Conservation (phyloP, 1,140 invertebrate genomes). For the Drosophila kanapiae region DNA sequence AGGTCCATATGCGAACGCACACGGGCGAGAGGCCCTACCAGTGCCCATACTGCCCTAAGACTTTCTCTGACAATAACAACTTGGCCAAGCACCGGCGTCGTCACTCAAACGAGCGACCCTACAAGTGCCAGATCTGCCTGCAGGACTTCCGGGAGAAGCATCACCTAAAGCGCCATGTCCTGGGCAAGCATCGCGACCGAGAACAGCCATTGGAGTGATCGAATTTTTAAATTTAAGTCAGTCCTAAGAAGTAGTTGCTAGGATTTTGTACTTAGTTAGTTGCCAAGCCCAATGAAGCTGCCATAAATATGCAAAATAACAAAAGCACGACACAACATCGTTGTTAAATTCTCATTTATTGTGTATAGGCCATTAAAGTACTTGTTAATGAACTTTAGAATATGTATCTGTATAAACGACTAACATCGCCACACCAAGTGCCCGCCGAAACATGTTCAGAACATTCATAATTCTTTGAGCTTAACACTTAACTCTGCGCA, state of each 20-base stretch:
- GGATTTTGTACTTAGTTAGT: not conserved
- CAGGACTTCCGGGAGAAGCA: slow-evolving; percentile 33
- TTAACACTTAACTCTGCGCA: slow-evolving; percentile 53
- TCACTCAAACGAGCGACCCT: slow-evolving; percentile 25
- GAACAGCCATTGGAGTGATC: slow-evolving; percentile 10
- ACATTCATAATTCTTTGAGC: slow-evolving; percentile 63
- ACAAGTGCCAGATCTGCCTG: slow-evolving; percentile 21
- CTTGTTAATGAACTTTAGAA: slow-evolving; percentile 66
- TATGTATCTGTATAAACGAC: slow-evolving; percentile 64
- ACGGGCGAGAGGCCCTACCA: slow-evolving; percentile 39
- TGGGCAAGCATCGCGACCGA: slow-evolving; percentile 21
- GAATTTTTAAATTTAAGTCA: not conserved
- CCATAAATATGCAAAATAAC: not conserved
- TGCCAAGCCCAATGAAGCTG: not conserved
- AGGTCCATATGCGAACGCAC: slow-evolving; percentile 15
- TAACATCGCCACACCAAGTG: slow-evolving; percentile 67
- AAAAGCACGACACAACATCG: slow-evolving; percentile 9
- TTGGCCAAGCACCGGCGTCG: slow-evolving; percentile 34
- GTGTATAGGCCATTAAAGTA: slow-evolving; percentile 70
- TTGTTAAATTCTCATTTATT: slow-evolving; percentile 71
- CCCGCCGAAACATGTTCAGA: slow-evolving; percentile 66
- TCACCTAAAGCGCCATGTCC: slow-evolving; percentile 29
- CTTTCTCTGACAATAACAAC: slow-evolving; percentile 31
- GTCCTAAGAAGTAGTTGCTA: not conserved
- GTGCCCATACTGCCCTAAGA: slow-evolving; percentile 23